Evolutionary conservation across 92 coral and sea anemone species (phyloP), one percentile per base, ranked within the genome.

Genomic region (Scolanthus callimorphus): DNA sequence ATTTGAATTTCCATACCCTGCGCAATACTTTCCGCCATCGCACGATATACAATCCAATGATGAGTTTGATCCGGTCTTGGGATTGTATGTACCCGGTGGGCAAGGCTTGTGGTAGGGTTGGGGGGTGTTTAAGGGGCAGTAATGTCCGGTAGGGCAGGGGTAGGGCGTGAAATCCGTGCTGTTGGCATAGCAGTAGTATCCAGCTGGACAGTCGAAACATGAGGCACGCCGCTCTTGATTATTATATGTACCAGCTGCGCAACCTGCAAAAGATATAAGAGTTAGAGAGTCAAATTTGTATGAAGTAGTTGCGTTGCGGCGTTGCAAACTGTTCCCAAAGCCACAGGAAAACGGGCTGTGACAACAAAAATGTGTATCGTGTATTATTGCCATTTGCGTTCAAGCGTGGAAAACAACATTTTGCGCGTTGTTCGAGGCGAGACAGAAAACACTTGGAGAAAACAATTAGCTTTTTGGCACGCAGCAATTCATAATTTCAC

Each of bases 171-270:
- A 92, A 51, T 55, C 70, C 4, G 98, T 92, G 21, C 96, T 82
- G 67, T 92, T 92, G 29, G 84, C 84, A 22, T 80, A 80, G 75
- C 98, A 92, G 71, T 76, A 92, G 69, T 83, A 92, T 29, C 98
- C 98, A 39, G 65, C 69, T 9, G 98, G 98, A 49, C 98, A 92
- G 15, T 63, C 47, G 17, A 84, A 70, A 37, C 98, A 92, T 1
- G 58, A 63, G 29, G 46, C 55, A 61, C 57, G 80, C 11, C 96
- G 96, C 65, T 88, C 90, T 65, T 88, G 73, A 39, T 80, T 70
- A 49, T 92, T 89, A 80, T 92, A 92, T 1, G 74, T 74, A 20
- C 98, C 98, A 45, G 96, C 82, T 20, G 81, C 72, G 57, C 98
- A 92, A 4, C 98, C 98, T 92, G 23, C 20, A 22, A 19, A 38